A percentile compares a stretch with the other conserved stretches of the same genome.
phyloP scores from a whole-genome alignment of 1,140 invertebrate species.

The Amyelois transitella region DNA sequence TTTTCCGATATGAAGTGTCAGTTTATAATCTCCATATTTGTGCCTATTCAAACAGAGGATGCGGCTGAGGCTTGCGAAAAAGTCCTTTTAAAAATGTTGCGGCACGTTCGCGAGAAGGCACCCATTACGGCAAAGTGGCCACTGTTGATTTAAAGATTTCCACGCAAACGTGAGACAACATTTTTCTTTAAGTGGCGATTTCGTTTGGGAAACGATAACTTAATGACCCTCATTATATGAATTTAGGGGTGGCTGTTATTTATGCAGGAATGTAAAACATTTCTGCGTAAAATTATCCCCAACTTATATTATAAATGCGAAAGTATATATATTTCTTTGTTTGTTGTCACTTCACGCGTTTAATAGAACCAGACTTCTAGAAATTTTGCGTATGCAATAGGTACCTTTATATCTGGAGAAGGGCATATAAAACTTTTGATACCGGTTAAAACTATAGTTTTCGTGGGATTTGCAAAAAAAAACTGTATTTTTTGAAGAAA shows the following conservation, averaged over 20 bases:
- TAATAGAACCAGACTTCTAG: too few relatives aligned
- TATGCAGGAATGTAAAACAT: too few relatives aligned
- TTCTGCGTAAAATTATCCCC: too few relatives aligned
- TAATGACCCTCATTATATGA: background rate
- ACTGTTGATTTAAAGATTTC: slow-evolving; percentile 64
- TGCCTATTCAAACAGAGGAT: slow-evolving; percentile 50
- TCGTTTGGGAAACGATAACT: background rate
- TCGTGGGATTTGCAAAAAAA: too few relatives aligned
- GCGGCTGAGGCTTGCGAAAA: slow-evolving; percentile 60
- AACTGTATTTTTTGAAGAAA: too few relatives aligned
- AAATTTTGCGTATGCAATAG: too few relatives aligned
- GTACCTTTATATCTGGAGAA: too few relatives aligned
- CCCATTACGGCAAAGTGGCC: slow-evolving; percentile 62
- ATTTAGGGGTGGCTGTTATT: background rate
- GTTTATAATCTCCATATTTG: slow-evolving; percentile 9
- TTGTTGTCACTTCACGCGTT: too few relatives aligned
- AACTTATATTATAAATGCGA: too few relatives aligned
- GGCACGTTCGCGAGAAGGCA: slow-evolving; percentile 65
- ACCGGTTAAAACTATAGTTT: too few relatives aligned
- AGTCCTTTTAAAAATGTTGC: slow-evolving; percentile 73
- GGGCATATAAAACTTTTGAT: too few relatives aligned
- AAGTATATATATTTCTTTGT: too few relatives aligned
- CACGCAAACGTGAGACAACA: slow-evolving; percentile 20
- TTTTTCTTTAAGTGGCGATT: background rate
- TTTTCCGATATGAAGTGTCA: background rate